Base-by-base conservation (phyloP, 2,797 vertebrate species). In the Nyctalus aviator region DNA sequence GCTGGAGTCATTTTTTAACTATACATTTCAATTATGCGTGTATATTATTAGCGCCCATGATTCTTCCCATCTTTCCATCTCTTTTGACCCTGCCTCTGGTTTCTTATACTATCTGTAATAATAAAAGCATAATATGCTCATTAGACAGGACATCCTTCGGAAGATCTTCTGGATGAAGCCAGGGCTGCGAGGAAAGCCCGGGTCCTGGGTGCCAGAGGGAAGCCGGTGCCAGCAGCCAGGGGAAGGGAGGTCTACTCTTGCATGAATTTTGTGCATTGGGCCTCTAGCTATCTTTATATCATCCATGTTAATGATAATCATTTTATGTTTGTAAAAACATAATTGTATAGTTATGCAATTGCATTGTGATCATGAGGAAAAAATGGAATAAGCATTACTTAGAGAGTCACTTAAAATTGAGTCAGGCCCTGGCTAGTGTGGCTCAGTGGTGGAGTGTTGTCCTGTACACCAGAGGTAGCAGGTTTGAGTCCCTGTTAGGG, bases 311-410 rank as follows among this genome's bases (percentile, higher is more conserved):
- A 68, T 59, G 64, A 66, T 20, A 66, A 69, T 59, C 46, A 73
- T 46, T 41, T n/a, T 90, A 25, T 72, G 8, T 55, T 94, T 90
- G 9, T 64, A 91, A 73, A 75, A 90, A 64, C 35, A 59, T 18
- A 75, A 84, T 57, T 78, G 17, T 25, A 10, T 66, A 69, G 25
- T 90, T 89, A 72, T 21, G 75, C 20, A 15, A 55, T 35, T 35
- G n/a, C 75, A 77, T 11, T 32, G 59, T 66, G 20, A 32, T 48
- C 10, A 66, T 66, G 30, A 23, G 64, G n/a, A 23, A 48, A 46
- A 48, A 46, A 48, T 66, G 59, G 44, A 66, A 32, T 66, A 66
- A 66, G 30, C 30, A 48, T 83, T 32, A 32, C 59, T 25, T 55
- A 55, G 44, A 83, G 62, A 32, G 62, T 83, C 21, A 50, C 44